Evolutionary conservation across 2,113 vertebrate genomes (phyloP).

Genomic region (Microtus pennsylvanicus): DNA sequence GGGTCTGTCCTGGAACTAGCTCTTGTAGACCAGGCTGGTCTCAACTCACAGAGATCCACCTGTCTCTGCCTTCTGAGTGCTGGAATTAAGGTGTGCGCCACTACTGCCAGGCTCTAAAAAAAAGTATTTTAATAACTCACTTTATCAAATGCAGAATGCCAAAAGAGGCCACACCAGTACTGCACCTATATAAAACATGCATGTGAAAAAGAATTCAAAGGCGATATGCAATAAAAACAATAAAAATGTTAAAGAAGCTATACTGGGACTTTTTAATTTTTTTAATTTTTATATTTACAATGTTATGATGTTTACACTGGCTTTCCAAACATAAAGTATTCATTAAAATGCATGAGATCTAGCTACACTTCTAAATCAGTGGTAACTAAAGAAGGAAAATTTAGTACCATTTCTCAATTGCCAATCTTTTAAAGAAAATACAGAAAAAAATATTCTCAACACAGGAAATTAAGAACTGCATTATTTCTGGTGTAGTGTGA

Average conservation of each 20-base stretch:
- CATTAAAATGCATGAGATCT: conserved; percentile 13
- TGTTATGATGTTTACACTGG: conserved; percentile 14
- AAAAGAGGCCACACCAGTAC: conserved; percentile 30
- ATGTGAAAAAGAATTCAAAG: conserved; percentile 1
- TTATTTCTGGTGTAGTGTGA: conserved; percentile 3
- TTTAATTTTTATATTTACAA: conserved; percentile 34
- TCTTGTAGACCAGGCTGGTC: too few relatives aligned
- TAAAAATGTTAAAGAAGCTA: conserved; percentile 14
- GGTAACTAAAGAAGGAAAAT: conserved; percentile 35
- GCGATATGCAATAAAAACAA: neutral
- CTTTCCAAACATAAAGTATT: conserved; percentile 22
- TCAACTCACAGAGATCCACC: too few relatives aligned
- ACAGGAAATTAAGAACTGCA: conserved; percentile 36
- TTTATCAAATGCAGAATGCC: conserved; percentile 11
- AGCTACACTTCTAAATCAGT: conserved; percentile 39
- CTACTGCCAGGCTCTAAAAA: neutral
- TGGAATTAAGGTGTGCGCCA: too few relatives aligned
- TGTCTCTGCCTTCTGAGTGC: too few relatives aligned
- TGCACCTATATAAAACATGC: conserved; percentile 36
- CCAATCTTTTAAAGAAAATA: conserved; percentile 39
- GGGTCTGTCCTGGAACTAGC: too few relatives aligned
- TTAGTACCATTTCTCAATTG: neutral
- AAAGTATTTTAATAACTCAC: conserved; percentile 27
- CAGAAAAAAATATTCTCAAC: neutral
- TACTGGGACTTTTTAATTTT: neutral